phyloP scores from a whole-genome alignment of 2,113 vertebrate species.

The Oryctolagus cuniculus region DNA sequence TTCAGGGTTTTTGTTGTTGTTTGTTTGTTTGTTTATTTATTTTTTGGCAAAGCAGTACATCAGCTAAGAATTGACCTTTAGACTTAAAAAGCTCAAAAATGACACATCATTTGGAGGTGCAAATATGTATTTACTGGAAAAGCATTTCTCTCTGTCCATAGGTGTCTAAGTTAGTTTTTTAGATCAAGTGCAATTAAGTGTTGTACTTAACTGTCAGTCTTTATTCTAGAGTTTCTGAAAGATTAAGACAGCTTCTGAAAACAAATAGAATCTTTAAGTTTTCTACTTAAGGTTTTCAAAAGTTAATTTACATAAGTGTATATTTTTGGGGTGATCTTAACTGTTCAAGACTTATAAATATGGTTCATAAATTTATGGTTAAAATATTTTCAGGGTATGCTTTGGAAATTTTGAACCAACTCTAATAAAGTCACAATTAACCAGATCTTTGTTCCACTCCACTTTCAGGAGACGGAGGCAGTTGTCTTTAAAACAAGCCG shows the following conservation, averaged over 20 bases:
- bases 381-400: slow-evolving; percentile 49
- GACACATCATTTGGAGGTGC: slow-evolving; percentile 65
- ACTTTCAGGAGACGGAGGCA: slow-evolving; percentile 84
- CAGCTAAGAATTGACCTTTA: slow-evolving; percentile 77
- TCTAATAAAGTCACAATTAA: slow-evolving; percentile 72
- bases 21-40: background rate
- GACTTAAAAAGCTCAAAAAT: slow-evolving; percentile 69
- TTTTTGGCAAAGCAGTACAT: slow-evolving; percentile 73
- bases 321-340: slow-evolving; percentile 55
- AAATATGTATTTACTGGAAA: slow-evolving; percentile 61
- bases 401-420: slow-evolving; percentile 68
- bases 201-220: slow-evolving; percentile 60
- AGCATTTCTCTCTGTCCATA: slow-evolving; percentile 61
- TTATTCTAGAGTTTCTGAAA: slow-evolving; percentile 67
- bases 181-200: slow-evolving; percentile 66
- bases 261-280: slow-evolving; percentile 53
- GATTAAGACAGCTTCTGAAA: slow-evolving; percentile 66
- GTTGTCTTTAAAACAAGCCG: slow-evolving; percentile 83
- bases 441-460: slow-evolving; percentile 74
- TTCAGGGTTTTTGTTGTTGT: background rate
- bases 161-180: slow-evolving; percentile 59
- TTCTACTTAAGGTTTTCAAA: slow-evolving; percentile 55
- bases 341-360: slow-evolving; percentile 52
- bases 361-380: slow-evolving; percentile 50
- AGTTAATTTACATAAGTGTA: slow-evolving; percentile 55